Percentiles rank a stretch among this genome's conserved stretches.
phyloP scores from a whole-genome alignment of 2,113 vertebrate species.

The Silurus glanis region DNA sequence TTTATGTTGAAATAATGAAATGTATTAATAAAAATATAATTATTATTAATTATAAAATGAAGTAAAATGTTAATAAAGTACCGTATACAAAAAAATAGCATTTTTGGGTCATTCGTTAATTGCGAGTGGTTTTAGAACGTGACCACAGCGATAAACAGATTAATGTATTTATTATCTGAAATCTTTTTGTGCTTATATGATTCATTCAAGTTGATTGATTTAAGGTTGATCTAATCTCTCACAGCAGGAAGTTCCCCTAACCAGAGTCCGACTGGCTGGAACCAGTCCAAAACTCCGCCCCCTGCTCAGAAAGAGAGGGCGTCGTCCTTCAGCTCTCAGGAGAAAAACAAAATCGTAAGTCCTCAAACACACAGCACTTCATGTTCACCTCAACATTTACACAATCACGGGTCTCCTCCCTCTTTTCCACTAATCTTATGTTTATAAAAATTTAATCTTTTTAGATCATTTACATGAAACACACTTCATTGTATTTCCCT shows the following conservation, averaged over 20 bases:
- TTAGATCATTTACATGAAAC: background rate
- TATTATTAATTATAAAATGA: too few relatives aligned
- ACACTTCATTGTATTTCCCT: constrained; percentile 33
- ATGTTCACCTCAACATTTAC: background rate
- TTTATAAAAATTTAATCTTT: too few relatives aligned
- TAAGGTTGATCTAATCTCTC: constrained; percentile 40
- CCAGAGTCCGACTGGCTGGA: constrained; percentile 93
- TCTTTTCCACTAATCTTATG: too few relatives aligned
- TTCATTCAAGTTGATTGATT: background rate
- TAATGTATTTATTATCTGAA: too few relatives aligned
- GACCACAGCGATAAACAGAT: too few relatives aligned
- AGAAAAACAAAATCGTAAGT: constrained; percentile 93
- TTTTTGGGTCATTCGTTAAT: too few relatives aligned
- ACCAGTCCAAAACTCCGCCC: constrained; percentile 81
- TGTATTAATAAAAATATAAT: too few relatives aligned
- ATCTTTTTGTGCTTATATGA: background rate
- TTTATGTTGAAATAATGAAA: too few relatives aligned
- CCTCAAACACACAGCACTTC: background rate
- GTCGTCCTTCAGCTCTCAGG: constrained; percentile 81
- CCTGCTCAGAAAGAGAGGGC: constrained; percentile 85
- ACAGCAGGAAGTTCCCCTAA: constrained; percentile 87
- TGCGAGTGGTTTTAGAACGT: too few relatives aligned
- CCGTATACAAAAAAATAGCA: too few relatives aligned
- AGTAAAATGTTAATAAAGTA: too few relatives aligned
- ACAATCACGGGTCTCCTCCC: too few relatives aligned